Conservation (phyloP, 2,888 invertebrate genomes). For the Neoscelio sp. region DNA sequence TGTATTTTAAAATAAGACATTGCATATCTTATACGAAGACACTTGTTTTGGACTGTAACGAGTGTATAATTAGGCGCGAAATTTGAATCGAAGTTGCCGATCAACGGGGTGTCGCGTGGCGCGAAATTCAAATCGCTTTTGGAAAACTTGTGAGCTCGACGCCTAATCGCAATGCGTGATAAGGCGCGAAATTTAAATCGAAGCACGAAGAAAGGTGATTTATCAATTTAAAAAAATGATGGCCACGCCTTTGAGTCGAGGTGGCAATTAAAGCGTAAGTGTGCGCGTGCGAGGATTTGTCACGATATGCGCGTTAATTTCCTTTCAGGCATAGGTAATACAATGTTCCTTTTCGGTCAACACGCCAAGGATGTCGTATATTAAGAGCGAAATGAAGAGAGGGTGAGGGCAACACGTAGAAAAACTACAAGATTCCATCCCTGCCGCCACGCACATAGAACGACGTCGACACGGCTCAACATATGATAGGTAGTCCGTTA, state of each 20-base stretch:
- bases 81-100: too few species aligned
- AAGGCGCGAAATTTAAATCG: conserved; percentile 15
- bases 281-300: conserved; percentile 65
- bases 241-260: conserved; percentile 38
- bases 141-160: too few species aligned
- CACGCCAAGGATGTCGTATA: conserved; percentile 64
- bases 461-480: too few species aligned
- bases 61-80: too few species aligned
- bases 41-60: too few species aligned
- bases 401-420: conserved; percentile 71
- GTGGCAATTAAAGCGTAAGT: conserved; percentile 43
- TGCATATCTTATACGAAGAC: too few species aligned
- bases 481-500: too few species aligned
- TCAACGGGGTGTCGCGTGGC: too few species aligned
- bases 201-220: not conserved
- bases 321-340: conserved; percentile 72
- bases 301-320: conserved; percentile 72
- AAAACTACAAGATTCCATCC: conserved; percentile 81
- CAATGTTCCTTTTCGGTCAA: conserved; percentile 70
- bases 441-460: conserved; percentile 74
- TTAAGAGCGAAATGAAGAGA: conserved; percentile 44
- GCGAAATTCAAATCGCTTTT: too few species aligned
- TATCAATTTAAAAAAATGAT: conserved; percentile 8
- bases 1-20: too few species aligned
- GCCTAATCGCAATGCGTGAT: too few species aligned